These are phyloP conservation scores for Orthonevra nobilis DNA, from an alignment of 2,888 invertebrate species.

Conservation along the genomic window DNA sequence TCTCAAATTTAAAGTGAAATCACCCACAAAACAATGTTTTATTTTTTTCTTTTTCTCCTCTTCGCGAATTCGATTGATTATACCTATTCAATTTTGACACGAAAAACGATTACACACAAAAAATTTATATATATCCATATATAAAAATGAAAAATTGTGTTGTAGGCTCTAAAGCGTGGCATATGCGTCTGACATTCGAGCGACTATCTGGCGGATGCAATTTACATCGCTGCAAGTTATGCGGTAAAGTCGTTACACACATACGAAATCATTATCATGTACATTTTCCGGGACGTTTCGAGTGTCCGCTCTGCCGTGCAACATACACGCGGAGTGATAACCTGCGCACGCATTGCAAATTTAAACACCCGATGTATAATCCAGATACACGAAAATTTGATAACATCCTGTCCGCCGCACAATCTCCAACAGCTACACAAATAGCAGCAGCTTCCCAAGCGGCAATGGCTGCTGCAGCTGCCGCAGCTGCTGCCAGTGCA, in stretches of 20 bases:
- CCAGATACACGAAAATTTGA: constrained; percentile 94
- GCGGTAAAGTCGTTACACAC: constrained; percentile 96
- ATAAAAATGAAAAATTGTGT: constrained; percentile 74
- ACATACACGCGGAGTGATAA: constrained; percentile 96
- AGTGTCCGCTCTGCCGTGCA: constrained; percentile 94
- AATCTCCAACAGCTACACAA: constrained; percentile 82
- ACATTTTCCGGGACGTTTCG: constrained; percentile 95
- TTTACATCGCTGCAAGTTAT: constrained; percentile 96
- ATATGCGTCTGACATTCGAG: constrained; percentile 96
- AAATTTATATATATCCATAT: no score
- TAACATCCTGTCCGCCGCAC: constrained; percentile 83
- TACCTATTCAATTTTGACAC: constrained; percentile 55
- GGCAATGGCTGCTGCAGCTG: constrained; percentile 80
- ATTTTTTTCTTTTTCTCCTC: constrained; percentile 78
- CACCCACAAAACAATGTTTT: constrained; percentile 80
- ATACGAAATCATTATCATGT: constrained; percentile 97
- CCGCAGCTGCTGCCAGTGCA: constrained; percentile 75
- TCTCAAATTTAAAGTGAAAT: constrained; percentile 73
- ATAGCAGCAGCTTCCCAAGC: constrained; percentile 81
- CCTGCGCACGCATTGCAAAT: constrained; percentile 95
- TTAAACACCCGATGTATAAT: constrained; percentile 93
- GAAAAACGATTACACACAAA: constrained; percentile 57
- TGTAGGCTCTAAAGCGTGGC: constrained; percentile 97
- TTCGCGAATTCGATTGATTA: constrained; percentile 74
- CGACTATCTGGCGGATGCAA: constrained; percentile 95